phyloP scores from a whole-genome alignment of 2,888 invertebrate genomes.

The Crocallis elinguaria region DNA sequence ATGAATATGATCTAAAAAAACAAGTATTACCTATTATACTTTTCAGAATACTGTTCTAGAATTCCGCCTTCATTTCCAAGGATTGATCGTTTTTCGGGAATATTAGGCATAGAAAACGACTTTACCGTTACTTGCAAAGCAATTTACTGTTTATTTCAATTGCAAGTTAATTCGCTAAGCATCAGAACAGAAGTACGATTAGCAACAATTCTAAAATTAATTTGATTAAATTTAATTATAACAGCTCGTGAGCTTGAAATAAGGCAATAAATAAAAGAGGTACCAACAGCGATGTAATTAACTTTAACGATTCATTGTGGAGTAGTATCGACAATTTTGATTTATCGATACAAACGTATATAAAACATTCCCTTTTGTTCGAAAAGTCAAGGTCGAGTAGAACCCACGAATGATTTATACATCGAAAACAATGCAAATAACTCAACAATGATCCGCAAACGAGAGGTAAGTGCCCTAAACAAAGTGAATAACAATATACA shows the following conservation, averaged over 20 bases:
- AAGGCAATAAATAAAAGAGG: slow-evolving; percentile 45
- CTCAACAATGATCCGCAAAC: slow-evolving; percentile 45
- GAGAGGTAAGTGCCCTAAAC: slow-evolving; percentile 31
- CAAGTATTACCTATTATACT: too few species aligned
- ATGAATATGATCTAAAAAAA: too few species aligned
- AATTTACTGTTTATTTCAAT: too few species aligned
- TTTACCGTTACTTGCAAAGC: too few species aligned
- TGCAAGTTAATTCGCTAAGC: neutral
- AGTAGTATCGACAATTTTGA: slow-evolving; percentile 52
- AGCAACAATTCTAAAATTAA: slow-evolving; percentile 20
- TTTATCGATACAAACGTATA: slow-evolving; percentile 56
- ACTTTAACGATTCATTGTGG: slow-evolving; percentile 58
- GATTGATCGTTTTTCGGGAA: too few species aligned
- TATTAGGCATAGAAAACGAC: too few species aligned
- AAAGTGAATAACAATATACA: slow-evolving; percentile 23
- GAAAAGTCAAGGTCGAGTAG: slow-evolving; percentile 57
- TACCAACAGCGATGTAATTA: slow-evolving; percentile 48
- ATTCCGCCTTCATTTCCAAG: too few species aligned
- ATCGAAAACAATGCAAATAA: slow-evolving; percentile 48
- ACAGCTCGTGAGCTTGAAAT: slow-evolving; percentile 46
- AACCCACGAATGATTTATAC: slow-evolving; percentile 46
- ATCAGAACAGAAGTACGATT: neutral
- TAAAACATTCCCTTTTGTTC: slow-evolving; percentile 59
- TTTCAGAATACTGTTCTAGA: too few species aligned
- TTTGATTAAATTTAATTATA: slow-evolving; percentile 52